These are phyloP conservation scores for Hippoglossus stenolepis DNA, from an alignment of 2,113 vertebrate genomes.

Conservation along the genomic window DNA sequence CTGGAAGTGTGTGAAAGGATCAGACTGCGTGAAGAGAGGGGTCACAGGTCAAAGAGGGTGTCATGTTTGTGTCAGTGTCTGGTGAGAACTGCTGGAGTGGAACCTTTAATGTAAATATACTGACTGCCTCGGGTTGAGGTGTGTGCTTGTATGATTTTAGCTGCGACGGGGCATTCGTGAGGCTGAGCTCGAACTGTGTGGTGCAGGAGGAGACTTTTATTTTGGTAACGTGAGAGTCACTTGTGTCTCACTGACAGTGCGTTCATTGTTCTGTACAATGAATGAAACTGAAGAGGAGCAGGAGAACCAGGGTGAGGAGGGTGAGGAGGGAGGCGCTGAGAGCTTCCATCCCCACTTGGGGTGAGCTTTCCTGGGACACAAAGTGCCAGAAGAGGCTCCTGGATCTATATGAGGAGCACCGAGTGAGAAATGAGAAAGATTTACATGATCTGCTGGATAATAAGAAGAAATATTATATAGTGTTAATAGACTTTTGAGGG, in stretches of 20 bases:
- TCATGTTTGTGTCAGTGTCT: conserved; percentile 60
- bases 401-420: conserved; percentile 13
- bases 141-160: conserved; percentile 29
- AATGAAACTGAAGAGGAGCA: conserved; percentile 20
- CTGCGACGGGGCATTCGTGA: neutral
- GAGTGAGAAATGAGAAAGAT: conserved; percentile 7
- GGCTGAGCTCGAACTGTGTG: neutral
- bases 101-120: conserved; percentile 54
- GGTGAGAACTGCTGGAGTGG: conserved; percentile 44
- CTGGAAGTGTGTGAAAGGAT: conserved; percentile 54
- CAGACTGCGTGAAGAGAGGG: conserved; percentile 20
- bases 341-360: conserved; percentile 34
- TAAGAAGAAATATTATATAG: conserved; percentile 8
- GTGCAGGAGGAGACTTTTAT: conserved; percentile 28
- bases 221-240: conserved; percentile 38
- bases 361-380: conserved; percentile 10
- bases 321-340: conserved; percentile 22
- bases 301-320: conserved; percentile 7
- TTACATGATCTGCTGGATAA: neutral
- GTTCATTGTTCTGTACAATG: conserved; percentile 40
- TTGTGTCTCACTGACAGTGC: conserved; percentile 43
- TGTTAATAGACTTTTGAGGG: neutral
- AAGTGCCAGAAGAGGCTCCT: neutral
- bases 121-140: conserved; percentile 30
- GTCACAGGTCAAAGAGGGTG: conserved; percentile 56